phyloP scores from a whole-genome alignment of 2,888 invertebrate genomes.

The Epirrita christyi region DNA sequence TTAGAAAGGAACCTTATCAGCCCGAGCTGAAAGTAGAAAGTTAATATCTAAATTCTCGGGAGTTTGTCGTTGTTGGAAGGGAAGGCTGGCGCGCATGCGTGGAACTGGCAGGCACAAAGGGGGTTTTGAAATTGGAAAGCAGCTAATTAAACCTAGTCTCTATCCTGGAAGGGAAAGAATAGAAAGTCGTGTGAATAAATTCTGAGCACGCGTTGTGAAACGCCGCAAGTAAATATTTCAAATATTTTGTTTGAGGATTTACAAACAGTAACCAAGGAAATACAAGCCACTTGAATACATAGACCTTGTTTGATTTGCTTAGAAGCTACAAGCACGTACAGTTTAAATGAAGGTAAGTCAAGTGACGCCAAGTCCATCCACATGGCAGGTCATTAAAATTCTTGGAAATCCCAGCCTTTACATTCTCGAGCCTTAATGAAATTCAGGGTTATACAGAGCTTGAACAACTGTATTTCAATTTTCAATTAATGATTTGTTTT shows the following conservation, averaged over 20 bases:
- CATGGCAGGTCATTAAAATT: constrained; percentile 30
- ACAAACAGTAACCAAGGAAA: constrained; percentile 65
- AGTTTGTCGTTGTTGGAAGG: constrained; percentile 58
- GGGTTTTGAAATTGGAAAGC: constrained; percentile 49
- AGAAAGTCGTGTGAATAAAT: constrained; percentile 31
- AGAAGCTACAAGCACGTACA: constrained; percentile 29
- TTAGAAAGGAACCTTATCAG: constrained; percentile 62
- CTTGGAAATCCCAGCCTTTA: constrained; percentile 34
- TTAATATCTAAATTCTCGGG: constrained; percentile 49
- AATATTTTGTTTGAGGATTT: constrained; percentile 65
- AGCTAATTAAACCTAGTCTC: constrained; percentile 42
- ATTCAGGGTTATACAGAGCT: constrained; percentile 15
- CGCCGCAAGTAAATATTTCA: constrained; percentile 61
- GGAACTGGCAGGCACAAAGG: constrained; percentile 49
- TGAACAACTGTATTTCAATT: constrained; percentile 13
- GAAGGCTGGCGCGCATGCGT: constrained; percentile 73
- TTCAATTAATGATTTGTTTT: not conserved
- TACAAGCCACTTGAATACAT: constrained; percentile 56
- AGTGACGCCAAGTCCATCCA: constrained; percentile 7
- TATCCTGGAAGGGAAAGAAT: constrained; percentile 43
- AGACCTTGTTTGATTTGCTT: constrained; percentile 37
- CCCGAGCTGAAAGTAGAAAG: constrained; percentile 48
- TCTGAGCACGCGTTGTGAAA: constrained; percentile 58
- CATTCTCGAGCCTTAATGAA: constrained; percentile 22
- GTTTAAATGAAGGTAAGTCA: constrained; percentile 17